Percentiles rank a stretch among this genome's conserved stretches.
Evolutionary conservation across 2,888 invertebrate species (phyloP).

Genomic region (Acleris cristana): DNA sequence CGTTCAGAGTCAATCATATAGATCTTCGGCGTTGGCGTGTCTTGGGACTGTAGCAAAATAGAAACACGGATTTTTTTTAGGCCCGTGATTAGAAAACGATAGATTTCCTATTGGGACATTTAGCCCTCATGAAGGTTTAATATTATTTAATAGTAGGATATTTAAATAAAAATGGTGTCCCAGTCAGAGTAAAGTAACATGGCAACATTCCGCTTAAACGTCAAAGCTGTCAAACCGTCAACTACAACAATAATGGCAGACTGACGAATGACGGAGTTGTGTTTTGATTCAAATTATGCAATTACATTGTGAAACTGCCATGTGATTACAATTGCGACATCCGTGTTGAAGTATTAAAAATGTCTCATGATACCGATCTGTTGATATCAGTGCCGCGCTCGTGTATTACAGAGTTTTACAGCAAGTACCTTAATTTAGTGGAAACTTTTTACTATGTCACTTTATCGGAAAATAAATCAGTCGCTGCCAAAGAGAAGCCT

Average conservation of each 20-base stretch:
- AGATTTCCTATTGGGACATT: no score
- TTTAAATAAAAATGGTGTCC: no score
- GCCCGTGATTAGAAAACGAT: no score
- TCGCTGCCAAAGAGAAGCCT: slow-evolving; percentile 61
- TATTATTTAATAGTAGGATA: no score
- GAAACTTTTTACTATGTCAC: slow-evolving; percentile 82
- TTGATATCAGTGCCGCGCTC: slow-evolving; percentile 74
- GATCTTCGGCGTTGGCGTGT: no score
- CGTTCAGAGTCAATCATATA: no score
- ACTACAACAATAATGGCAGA: slow-evolving; percentile 13
- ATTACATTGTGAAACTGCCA: slow-evolving; percentile 61
- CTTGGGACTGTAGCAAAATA: no score
- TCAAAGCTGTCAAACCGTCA: slow-evolving; percentile 4
- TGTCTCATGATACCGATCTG: slow-evolving; percentile 75
- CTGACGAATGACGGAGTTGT: slow-evolving; percentile 52
- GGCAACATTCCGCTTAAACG: slow-evolving; percentile 8
- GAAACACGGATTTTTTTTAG: no score
- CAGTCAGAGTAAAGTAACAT: background rate
- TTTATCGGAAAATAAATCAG: slow-evolving; percentile 69
- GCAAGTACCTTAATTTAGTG: slow-evolving; percentile 75
- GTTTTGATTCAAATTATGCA: slow-evolving; percentile 72
- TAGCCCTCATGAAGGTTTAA: no score
- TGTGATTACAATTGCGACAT: slow-evolving; percentile 54
- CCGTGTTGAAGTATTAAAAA: slow-evolving; percentile 51
- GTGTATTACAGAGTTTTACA: slow-evolving; percentile 72